phyloP scores from a whole-genome alignment of 2,113 vertebrate genomes.

The Rattus rattus region DNA sequence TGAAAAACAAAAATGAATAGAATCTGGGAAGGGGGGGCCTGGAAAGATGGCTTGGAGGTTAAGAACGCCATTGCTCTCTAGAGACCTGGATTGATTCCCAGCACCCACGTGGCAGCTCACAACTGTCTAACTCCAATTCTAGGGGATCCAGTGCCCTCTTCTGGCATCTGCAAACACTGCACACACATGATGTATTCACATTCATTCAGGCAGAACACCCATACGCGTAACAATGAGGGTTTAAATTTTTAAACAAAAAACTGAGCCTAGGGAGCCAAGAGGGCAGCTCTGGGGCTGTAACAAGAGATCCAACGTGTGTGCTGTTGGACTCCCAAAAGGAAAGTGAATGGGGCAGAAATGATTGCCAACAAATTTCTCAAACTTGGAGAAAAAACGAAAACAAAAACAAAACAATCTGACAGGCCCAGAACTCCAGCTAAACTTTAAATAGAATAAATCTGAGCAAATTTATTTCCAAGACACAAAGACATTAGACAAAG shows the following conservation, averaged over 20 bases:
- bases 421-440: constrained; percentile 9
- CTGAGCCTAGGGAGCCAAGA: background rate
- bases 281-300: background rate
- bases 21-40: background rate
- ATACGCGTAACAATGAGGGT: background rate
- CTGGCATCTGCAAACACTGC: background rate
- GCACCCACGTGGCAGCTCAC: background rate
- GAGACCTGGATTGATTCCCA: background rate
- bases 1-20: background rate
- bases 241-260: background rate
- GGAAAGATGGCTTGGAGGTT: background rate
- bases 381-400: background rate
- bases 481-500: constrained; percentile 30
- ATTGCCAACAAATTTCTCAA: background rate
- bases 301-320: background rate
- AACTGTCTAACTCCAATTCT: background rate
- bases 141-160: background rate
- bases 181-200: background rate
- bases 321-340: background rate
- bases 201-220: background rate
- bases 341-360: background rate
- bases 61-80: background rate
- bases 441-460: background rate
- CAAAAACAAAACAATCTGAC: background rate
- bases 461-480: constrained; percentile 18